Conservation (phyloP, 2,113 vertebrate species). For the Junco hyemalis region DNA sequence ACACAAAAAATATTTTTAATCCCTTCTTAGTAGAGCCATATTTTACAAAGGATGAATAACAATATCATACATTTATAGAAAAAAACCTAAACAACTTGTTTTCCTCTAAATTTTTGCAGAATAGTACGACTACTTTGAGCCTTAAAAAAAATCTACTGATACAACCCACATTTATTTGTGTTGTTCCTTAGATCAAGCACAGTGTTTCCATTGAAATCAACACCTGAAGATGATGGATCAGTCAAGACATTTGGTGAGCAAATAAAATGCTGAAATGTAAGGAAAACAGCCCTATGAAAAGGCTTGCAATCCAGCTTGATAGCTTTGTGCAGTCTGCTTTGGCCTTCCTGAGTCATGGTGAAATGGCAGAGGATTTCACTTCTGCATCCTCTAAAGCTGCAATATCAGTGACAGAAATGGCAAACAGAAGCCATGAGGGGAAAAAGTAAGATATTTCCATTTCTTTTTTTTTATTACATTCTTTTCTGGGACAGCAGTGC, state of each 20-base stretch:
- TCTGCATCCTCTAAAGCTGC: background rate
- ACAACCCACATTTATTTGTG: background rate
- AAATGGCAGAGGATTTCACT: background rate
- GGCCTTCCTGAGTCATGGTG: background rate
- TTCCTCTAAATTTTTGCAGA: background rate
- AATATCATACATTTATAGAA: background rate
- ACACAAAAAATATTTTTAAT: background rate
- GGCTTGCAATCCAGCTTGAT: background rate
- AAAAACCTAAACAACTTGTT: background rate
- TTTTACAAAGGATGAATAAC: background rate
- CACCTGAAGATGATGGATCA: background rate
- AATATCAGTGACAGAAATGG: background rate
- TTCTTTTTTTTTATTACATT: background rate
- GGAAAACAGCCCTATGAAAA: background rate
- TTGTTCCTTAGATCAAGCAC: background rate
- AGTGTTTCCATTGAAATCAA: background rate
- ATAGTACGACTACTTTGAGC: background rate
- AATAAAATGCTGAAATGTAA: conserved; percentile 16
- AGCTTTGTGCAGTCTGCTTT: background rate
- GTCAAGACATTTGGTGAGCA: background rate
- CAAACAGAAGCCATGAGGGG: background rate
- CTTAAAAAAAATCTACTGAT: background rate
- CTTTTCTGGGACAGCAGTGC: background rate
- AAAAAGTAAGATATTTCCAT: background rate
- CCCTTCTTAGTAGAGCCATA: background rate